These are phyloP conservation scores for Oxycera nigricornis DNA, from an alignment of 2,888 invertebrate genomes.

Conservation along the genomic window DNA sequence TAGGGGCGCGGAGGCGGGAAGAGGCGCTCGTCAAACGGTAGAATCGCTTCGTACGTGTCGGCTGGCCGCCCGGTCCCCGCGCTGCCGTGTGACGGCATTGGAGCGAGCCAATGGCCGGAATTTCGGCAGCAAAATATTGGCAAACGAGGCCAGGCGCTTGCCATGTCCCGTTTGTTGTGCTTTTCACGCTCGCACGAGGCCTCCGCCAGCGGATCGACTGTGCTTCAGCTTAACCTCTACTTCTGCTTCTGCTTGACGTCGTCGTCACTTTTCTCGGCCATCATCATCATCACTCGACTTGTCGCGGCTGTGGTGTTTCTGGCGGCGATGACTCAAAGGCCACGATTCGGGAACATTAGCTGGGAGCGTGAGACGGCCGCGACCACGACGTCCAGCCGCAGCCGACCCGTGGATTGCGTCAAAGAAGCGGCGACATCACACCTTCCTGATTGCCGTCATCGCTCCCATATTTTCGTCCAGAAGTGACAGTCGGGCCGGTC, in stretches of 20 bases:
- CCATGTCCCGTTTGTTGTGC: background rate
- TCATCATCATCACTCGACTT: background rate
- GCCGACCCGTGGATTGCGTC: constrained; percentile 9
- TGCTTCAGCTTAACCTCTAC: background rate
- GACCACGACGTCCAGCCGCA: no score
- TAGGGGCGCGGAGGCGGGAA: background rate
- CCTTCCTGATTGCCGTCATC: constrained; percentile 18
- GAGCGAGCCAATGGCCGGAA: background rate
- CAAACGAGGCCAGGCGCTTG: constrained; percentile 21
- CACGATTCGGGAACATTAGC: background rate
- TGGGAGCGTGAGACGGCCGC: background rate
- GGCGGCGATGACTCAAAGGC: constrained; percentile 28
- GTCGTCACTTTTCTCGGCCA: background rate
- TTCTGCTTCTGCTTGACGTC: no score
- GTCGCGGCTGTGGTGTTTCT: background rate
- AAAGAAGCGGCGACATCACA: background rate
- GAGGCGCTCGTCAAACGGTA: constrained; percentile 5
- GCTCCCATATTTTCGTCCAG: background rate
- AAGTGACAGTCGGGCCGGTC: background rate
- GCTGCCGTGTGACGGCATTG: background rate
- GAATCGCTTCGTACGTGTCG: constrained; percentile 30
- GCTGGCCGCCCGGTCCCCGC: background rate
- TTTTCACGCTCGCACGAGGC: no score
- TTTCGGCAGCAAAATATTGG: constrained; percentile 11
- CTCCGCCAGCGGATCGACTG: no score